Evolutionary conservation across 2,888 invertebrate species (phyloP), one percentile per base, ranked within the genome.

Genomic region (Agrotis puta): DNA sequence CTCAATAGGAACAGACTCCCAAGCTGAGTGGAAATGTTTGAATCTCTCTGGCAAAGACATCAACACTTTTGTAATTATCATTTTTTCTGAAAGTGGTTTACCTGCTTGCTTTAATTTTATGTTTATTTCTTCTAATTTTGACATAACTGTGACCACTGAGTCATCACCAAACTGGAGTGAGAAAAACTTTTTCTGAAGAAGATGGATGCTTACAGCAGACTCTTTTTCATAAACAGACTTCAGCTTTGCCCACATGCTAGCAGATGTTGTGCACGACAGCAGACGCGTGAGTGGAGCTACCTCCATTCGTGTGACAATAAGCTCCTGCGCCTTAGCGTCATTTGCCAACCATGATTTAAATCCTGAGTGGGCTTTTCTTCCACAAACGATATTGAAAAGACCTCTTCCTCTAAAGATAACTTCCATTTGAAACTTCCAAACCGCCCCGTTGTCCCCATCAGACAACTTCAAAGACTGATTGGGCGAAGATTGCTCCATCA

Each of bases 341-440:
- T 18, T 45, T 11, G 22, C 58, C 16, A 45, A 45, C 58, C 58
- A 45, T 45, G 45, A 33, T 9, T 33, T 33, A 7, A 33, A 33
- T 45, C 22, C 11, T 22, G 18, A 16, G 18, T 2, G 3, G 58
- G 58, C 22, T 58, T 58, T 58, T 58, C 22, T 20, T 20, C 45
- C 58, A 45, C 58, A 58, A 58, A 58, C 58, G 16, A 22, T 22
- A 22, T 58, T 9, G 16, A 45, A 45, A 16, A 58, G 24, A 5
- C 58, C 58, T 58, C 58, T 22, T 11, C 58, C 58, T 1, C 58
- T 45, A 45, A 59, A 59, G 22, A 59, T 59, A 7, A 59, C 45
- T 45, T 59, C 58, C 58, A 59, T 59, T 18, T 59, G 58, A 24
- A 59, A 59, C 18, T 24, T 59, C 45, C 45, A 59, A 59, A 59